Evolutionary conservation across 2,113 vertebrate genomes (phyloP).

Genomic region (Oncorhynchus tshawytscha): DNA sequence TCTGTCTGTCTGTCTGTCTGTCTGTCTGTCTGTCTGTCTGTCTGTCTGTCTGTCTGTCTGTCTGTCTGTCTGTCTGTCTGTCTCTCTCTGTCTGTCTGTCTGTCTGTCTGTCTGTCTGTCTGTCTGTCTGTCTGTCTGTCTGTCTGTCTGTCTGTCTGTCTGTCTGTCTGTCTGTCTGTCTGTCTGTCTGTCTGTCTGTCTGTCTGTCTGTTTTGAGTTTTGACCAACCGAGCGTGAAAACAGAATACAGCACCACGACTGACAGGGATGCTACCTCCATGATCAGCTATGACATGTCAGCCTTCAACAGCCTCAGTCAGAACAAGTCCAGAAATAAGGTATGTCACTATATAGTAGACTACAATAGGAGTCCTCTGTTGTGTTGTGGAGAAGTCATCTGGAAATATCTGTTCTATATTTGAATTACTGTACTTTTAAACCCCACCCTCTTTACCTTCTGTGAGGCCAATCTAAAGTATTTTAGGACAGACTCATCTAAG

Average conservation of each 20-base stretch:
- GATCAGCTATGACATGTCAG: slow-evolving; percentile 55
- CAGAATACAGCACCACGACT: slow-evolving; percentile 57
- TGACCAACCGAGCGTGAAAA: slow-evolving; percentile 67
- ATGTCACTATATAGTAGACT: neutral
- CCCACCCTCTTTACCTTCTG: no score
- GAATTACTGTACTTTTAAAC: no score
- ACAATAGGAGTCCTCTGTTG: no score
- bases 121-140: neutral
- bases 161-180: neutral
- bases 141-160: neutral
- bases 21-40: neutral
- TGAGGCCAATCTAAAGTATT: no score
- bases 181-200: neutral
- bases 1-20: neutral
- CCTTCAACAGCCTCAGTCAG: slow-evolving; percentile 31
- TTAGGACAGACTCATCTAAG: no score
- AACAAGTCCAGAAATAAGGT: slow-evolving; percentile 46
- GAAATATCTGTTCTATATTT: no score
- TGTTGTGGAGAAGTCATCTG: no score
- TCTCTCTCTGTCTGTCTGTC: no score
- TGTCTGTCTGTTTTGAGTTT: slow-evolving; percentile 47
- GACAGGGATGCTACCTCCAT: slow-evolving; percentile 49
- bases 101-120: rapidly evolving
- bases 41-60: neutral
- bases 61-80: neutral